phyloP scores from a whole-genome alignment of 1,140 invertebrate species.

The Asobara japonica region DNA sequence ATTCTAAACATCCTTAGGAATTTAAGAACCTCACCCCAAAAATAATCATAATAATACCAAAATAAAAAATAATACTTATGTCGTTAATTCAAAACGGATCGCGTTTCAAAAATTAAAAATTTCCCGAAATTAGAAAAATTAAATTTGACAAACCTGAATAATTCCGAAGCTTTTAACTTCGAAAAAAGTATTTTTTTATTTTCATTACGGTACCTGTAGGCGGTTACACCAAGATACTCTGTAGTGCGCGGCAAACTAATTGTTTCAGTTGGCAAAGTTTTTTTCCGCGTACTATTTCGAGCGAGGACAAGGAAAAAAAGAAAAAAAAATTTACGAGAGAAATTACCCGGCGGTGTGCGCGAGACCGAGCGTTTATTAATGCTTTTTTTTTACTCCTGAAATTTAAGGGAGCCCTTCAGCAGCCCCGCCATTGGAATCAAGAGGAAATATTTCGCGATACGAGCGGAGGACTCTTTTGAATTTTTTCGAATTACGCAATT shows the following conservation, averaged over 20 bases:
- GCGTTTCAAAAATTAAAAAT: too few species aligned
- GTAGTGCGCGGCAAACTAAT: background rate
- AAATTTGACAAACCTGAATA: too few species aligned
- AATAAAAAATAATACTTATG: too few species aligned
- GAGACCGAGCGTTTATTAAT: background rate
- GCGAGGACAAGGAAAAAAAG: background rate
- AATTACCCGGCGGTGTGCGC: background rate
- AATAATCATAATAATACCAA: too few species aligned
- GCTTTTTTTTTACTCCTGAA: background rate
- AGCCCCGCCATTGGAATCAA: background rate
- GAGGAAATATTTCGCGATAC: background rate
- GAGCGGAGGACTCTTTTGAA: background rate
- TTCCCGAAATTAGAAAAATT: too few species aligned
- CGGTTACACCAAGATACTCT: background rate
- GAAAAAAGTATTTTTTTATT: too few species aligned
- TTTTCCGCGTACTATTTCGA: background rate
- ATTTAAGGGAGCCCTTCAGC: background rate
- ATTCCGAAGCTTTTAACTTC: too few species aligned
- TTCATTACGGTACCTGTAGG: background rate
- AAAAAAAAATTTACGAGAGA: conserved; percentile 11
- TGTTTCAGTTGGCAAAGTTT: conserved; percentile 17
- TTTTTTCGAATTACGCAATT: too few species aligned
- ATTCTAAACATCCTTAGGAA: too few species aligned
- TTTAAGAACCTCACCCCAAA: too few species aligned
- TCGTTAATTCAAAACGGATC: too few species aligned